Percentiles rank a stretch among this genome's conserved stretches.
Evolutionary conservation across 2,113 vertebrate genomes (phyloP).

Genomic region (Ammodytes marinus): DNA sequence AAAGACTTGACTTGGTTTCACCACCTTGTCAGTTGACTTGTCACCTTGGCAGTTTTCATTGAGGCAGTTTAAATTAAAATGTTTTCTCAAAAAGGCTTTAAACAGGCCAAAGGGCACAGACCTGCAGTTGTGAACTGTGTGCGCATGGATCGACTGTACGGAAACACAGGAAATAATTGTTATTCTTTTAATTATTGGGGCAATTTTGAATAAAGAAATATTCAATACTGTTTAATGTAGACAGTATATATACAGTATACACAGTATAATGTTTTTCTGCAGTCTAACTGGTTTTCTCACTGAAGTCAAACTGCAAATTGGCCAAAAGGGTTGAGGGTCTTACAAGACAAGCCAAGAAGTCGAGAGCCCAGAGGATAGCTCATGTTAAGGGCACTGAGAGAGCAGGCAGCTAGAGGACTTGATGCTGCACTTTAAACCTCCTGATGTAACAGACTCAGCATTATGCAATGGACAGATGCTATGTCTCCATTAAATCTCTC

Average conservation of each 20-base stretch:
- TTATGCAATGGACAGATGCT: background rate
- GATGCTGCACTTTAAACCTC: background rate
- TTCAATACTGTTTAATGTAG: background rate
- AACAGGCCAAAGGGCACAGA: background rate
- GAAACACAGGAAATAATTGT: background rate
- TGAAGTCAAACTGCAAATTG: slow-evolving; percentile 31
- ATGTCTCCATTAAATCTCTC: background rate
- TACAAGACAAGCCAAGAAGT: background rate
- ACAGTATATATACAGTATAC: no score
- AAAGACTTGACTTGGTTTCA: background rate
- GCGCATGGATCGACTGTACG: background rate
- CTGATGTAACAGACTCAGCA: background rate
- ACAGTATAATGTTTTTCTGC: no score
- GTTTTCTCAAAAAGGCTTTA: background rate
- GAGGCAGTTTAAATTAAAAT: background rate
- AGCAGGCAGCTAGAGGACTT: background rate
- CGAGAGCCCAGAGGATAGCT: background rate
- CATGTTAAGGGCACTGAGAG: background rate
- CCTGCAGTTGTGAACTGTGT: background rate
- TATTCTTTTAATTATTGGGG: background rate
- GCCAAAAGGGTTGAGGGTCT: background rate
- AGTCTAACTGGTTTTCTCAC: slow-evolving; percentile 16
- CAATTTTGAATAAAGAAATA: slow-evolving; percentile 6
- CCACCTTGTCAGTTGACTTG: slow-evolving; percentile 14
- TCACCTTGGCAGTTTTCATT: slow-evolving; percentile 6